Conservation (phyloP, 1,140 invertebrate genomes). For the Oedothorax gibbosus region DNA sequence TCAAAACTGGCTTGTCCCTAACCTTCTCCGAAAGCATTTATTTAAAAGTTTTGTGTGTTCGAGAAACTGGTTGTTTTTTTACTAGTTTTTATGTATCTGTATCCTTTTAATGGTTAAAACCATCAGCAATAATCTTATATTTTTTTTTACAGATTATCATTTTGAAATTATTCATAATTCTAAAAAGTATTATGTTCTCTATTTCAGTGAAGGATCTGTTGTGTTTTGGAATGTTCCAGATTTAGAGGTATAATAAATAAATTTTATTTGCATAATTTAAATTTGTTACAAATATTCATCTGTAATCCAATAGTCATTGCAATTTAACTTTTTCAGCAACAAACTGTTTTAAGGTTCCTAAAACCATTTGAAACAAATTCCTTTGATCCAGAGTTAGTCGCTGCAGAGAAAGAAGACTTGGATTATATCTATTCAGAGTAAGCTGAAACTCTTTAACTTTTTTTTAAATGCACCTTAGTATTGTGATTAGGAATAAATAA, state of each 20-base stretch:
- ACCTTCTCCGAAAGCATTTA: no score
- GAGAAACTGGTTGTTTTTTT: no score
- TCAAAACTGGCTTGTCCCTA: no score
- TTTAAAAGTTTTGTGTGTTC: no score
- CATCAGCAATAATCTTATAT: no score
- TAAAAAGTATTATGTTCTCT: conserved; percentile 49
- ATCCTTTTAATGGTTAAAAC: no score
- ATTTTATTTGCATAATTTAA: background rate
- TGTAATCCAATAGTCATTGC: background rate
- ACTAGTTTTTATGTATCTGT: no score
- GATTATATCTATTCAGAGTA: conserved; percentile 80
- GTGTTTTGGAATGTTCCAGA: conserved; percentile 94
- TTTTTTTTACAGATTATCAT: background rate
- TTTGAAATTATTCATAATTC: background rate
- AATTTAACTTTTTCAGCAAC: conserved; percentile 67
- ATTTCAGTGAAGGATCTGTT: conserved; percentile 81
- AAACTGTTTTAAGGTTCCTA: conserved; percentile 81
- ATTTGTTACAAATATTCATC: no score
- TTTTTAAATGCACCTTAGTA: background rate
- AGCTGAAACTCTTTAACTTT: conserved; percentile 58
- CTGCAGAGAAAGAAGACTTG: conserved; percentile 86
- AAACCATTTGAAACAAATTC: conserved; percentile 71
- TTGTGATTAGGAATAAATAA: no score
- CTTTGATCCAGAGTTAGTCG: conserved; percentile 77
- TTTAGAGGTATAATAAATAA: conserved; percentile 74